phyloP scores from a whole-genome alignment of 2,797 vertebrate species.

The Clarias laeviceps region DNA sequence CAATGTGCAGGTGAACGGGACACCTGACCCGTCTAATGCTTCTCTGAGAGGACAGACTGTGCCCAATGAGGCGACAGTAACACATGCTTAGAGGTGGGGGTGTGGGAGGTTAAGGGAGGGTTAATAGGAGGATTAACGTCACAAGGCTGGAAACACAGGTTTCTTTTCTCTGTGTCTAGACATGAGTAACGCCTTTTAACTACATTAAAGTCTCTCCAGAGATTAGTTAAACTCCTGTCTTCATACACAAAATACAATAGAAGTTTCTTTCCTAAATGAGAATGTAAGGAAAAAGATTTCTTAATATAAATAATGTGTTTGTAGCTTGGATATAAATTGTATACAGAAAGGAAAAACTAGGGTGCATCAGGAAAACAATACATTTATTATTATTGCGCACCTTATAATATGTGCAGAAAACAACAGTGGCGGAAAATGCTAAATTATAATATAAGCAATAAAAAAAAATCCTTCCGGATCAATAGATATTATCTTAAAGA shows the following conservation, averaged over 20 bases:
- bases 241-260: not conserved
- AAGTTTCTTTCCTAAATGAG: not conserved
- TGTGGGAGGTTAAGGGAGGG: slow-evolving; percentile 47
- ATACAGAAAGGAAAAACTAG: not conserved
- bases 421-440: not conserved
- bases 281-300: not conserved
- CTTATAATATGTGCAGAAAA: not conserved
- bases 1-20: slow-evolving; percentile 53
- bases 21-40: slow-evolving; percentile 49
- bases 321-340: too few relatives aligned
- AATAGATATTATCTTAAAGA: not conserved
- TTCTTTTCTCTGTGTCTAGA: slow-evolving; percentile 6
- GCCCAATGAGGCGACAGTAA: slow-evolving; percentile 56
- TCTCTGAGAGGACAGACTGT: slow-evolving; percentile 45
- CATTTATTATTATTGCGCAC: too few relatives aligned
- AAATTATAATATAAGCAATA: not conserved
- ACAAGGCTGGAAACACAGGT: slow-evolving; percentile 25
- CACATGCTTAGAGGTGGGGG: slow-evolving; percentile 46
- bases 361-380: not conserved
- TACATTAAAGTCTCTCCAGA: not conserved
- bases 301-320: not conserved
- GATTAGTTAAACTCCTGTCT: not conserved
- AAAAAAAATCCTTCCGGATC: not conserved
- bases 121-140: slow-evolving; percentile 51
- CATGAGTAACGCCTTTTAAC: slow-evolving; percentile 12